Evolutionary conservation across 2,797 vertebrate genomes (phyloP).

Genomic region (Rhodeus uyekii): DNA sequence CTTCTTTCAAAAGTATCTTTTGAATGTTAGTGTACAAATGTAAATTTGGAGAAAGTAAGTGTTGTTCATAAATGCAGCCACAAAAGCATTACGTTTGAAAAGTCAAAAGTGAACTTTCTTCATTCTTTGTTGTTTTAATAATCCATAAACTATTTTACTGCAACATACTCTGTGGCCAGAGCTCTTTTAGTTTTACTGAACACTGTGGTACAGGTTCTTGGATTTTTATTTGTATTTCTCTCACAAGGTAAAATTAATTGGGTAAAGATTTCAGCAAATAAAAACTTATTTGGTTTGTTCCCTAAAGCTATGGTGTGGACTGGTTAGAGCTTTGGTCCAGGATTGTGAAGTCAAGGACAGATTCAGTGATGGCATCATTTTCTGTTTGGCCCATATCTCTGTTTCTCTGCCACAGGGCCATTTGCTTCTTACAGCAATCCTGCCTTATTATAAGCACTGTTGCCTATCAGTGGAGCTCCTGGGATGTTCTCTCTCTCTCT

Average conservation of each 20-base stretch:
- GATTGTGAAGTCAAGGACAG: conserved; percentile 16
- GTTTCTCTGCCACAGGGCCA: conserved; percentile 61
- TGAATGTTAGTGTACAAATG: background rate
- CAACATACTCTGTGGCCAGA: background rate
- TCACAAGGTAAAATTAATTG: background rate
- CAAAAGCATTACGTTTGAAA: background rate
- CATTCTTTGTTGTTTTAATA: background rate
- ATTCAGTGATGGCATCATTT: conserved; percentile 19
- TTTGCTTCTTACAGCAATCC: conserved; percentile 67
- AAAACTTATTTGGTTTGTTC: background rate
- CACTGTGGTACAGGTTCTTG: background rate
- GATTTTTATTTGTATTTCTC: background rate
- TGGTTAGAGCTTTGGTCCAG: background rate
- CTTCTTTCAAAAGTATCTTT: background rate
- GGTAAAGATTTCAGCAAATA: background rate
- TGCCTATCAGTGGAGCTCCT: conserved; percentile 60
- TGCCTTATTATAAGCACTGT: conserved; percentile 64
- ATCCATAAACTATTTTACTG: background rate
- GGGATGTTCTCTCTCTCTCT: conserved; percentile 50
- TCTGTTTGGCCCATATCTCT: background rate
- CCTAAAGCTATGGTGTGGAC: background rate
- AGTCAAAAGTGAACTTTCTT: background rate
- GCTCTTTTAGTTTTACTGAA: background rate
- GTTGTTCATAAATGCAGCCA: background rate
- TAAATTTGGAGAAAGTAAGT: background rate